Evolutionary conservation across 2,113 vertebrate species (phyloP), one percentile per base, ranked within the genome.

Genomic region (Anhinga rufa): DNA sequence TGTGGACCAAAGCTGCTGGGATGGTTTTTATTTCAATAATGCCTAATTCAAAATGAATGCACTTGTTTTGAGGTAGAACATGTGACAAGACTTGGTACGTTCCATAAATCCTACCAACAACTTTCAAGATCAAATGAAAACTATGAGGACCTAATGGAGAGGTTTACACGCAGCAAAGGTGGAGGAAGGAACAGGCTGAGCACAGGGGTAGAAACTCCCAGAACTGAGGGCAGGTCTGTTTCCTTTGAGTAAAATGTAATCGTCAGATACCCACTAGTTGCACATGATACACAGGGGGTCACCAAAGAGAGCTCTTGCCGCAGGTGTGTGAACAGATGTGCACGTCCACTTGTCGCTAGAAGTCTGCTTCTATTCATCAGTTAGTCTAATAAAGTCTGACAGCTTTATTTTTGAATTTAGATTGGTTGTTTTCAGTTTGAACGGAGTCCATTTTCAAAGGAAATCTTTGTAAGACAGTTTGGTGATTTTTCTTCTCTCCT

Each of bases 31-130:
- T 77, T 82, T 88, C 61, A 92, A 83, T 86, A 60, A 90, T 17
- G 16, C 38, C 60, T 95, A 82, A 95, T 88, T 87, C 16, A 10
- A 91, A 96, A 91, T 58, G 66, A 71, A 95, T 75, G 89, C 77
- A 26, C 54, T 91, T 54, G 64, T 60, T 85, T 66, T 82, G 60
- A 95, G 86, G 91, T 81, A 70, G 77, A 48, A 71, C 21, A 11
- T 52, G 11, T 8, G 68, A 90, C 95, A 95, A 92, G 28, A 64
- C 8, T 10, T 31, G 44, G 54, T 46, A 29, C 3, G 0, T 82
- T 92, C 82, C 82, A 46, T 28, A 72, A 80, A 95, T 55, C 64
- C 36, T 78, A 44, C 34, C 34, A 68, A 66, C 46, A 70, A 72
- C 0, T 0, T 22, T n/a, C 70, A 66, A 70, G 55, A 31, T 20